Evolutionary conservation across 2,888 invertebrate genomes (phyloP).

Genomic region (Drosophila cognata): DNA sequence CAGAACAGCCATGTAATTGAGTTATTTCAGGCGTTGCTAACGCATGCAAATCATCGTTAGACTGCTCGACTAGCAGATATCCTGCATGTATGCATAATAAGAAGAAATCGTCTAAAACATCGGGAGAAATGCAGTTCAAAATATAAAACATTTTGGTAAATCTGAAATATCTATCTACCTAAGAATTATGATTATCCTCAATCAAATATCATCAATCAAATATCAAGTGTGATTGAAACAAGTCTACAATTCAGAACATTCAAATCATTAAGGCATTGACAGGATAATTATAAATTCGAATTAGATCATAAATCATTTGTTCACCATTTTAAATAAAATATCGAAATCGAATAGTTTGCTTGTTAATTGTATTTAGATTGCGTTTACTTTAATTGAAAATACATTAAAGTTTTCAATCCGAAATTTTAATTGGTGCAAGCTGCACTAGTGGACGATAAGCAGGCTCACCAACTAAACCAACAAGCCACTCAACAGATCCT

Average conservation of each 20-base stretch:
- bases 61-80: conserved; percentile 2
- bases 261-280: neutral
- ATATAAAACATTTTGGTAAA: neutral
- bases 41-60: conserved; percentile 17
- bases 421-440: neutral
- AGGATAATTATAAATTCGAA: neutral
- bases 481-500: conserved; percentile 28
- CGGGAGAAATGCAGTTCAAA: neutral
- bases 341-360: neutral
- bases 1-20: conserved; percentile 69
- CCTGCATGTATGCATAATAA: neutral
- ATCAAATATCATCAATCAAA: too few species aligned
- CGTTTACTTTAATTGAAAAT: neutral
- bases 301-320: neutral
- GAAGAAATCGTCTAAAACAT: neutral
- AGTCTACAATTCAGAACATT: neutral
- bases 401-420: too few species aligned
- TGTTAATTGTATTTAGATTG: neutral
- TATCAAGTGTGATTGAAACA: too few species aligned
- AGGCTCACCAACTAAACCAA: neutral
- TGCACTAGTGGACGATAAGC: neutral
- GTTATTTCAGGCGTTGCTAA: conserved; percentile 63
- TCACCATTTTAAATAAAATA: neutral
- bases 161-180: too few species aligned
- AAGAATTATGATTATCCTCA: neutral